phyloP scores from a whole-genome alignment of 1,140 invertebrate species.

The Oncopeltus fasciatus region DNA sequence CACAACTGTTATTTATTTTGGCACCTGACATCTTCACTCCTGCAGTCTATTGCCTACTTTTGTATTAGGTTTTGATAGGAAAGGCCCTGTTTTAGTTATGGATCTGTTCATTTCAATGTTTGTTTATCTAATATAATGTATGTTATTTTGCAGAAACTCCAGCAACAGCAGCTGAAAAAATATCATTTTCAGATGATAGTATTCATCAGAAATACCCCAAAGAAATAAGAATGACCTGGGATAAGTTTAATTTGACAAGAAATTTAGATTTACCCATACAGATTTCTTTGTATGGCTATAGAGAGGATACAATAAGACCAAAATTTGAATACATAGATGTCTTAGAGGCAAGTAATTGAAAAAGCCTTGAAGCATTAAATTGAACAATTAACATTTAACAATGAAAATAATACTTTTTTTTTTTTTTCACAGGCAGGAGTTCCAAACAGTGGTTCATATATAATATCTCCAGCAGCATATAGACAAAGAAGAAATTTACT shows the following conservation, averaged over 20 bases:
- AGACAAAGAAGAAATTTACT: conserved; percentile 48
- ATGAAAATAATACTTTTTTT: neutral
- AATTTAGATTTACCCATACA: conserved; percentile 56
- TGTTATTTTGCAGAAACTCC: no score
- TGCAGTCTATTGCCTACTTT: no score
- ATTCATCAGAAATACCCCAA: conserved; percentile 55
- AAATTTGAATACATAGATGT: conserved; percentile 45
- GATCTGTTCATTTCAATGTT: no score
- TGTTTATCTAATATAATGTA: no score
- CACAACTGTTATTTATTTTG: no score
- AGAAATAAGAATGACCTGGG: conserved; percentile 65
- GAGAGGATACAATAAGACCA: conserved; percentile 60
- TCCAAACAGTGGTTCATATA: neutral
- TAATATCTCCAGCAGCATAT: conserved; percentile 34
- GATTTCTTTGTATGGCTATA: conserved; percentile 75
- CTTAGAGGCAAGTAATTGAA: conserved; percentile 35
- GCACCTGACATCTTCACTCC: no score
- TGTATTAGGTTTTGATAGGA: no score
- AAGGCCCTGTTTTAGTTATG: no score
- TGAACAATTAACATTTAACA: no score
- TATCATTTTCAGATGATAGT: conserved; percentile 58
- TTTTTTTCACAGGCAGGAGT: neutral
- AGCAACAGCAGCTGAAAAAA: conserved; percentile 64
- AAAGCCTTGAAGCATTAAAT: no score
- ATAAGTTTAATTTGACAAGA: conserved; percentile 66